Conservation (phyloP, 1,140 invertebrate genomes). For the Sinella curviseta region DNA sequence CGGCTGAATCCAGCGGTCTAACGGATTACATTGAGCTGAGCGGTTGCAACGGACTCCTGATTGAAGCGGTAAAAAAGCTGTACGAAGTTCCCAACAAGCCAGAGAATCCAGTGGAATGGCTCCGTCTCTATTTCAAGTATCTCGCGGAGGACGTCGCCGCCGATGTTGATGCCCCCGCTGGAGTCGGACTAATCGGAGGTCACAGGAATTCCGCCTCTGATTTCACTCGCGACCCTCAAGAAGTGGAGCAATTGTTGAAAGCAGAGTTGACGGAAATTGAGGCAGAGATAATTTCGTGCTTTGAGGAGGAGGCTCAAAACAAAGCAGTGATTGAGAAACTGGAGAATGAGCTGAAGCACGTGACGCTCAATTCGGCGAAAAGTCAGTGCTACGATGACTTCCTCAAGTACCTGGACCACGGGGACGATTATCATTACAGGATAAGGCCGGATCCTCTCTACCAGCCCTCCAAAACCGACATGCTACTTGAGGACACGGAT, state of each 20-base stretch:
- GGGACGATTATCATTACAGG: not conserved
- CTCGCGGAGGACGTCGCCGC: not conserved
- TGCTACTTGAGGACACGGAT: not conserved
- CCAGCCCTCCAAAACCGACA: not conserved
- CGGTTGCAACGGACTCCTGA: not conserved
- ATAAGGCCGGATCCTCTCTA: not conserved
- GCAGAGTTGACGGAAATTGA: not conserved
- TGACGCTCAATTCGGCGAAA: not conserved
- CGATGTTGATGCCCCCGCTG: not conserved
- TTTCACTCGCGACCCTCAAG: not conserved
- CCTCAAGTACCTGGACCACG: not conserved
- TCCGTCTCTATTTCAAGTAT: not conserved
- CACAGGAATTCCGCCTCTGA: not conserved
- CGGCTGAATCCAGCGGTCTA: not conserved
- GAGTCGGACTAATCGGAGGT: not conserved
- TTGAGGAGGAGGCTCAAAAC: not conserved
- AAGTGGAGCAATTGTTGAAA: not conserved
- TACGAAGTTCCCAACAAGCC: conserved; percentile 1
- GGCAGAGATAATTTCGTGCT: not conserved
- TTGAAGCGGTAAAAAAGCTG: not conserved
- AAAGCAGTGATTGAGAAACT: not conserved
- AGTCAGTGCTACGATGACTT: not conserved
- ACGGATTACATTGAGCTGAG: not conserved
- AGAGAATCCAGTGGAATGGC: conserved; percentile 23
- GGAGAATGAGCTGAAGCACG: not conserved